Percentiles rank a stretch among this genome's conserved stretches.
Evolutionary conservation across 2,797 vertebrate genomes (phyloP).

Genomic region (Lindbergichthys nudifrons): DNA sequence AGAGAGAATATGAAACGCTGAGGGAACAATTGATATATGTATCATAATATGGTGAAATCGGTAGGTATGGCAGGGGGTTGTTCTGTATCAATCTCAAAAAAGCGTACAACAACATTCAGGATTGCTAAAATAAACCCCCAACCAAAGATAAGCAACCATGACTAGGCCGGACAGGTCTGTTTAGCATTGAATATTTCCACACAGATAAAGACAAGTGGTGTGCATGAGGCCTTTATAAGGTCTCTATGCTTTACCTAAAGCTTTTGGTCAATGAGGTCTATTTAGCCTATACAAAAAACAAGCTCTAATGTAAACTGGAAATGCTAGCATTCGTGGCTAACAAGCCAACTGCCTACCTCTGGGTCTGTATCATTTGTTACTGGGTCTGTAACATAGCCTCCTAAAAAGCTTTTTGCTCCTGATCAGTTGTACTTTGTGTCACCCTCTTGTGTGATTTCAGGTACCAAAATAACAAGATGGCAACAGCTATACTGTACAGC

Average conservation of each 20-base stretch:
- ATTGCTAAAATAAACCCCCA: neutral
- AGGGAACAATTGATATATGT: neutral
- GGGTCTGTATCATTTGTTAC: too few species aligned
- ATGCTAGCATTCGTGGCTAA: neutral
- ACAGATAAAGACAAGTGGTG: neutral
- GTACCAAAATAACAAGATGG: too few species aligned
- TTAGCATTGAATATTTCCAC: neutral
- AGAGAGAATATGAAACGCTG: constrained; percentile 21
- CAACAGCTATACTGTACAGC: too few species aligned
- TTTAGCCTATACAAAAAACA: neutral
- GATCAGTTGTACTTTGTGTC: too few species aligned
- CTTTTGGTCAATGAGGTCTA: neutral
- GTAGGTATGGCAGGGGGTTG: too few species aligned
- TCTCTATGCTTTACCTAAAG: neutral
- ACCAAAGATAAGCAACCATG: neutral
- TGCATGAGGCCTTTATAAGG: neutral
- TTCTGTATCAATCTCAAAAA: too few species aligned
- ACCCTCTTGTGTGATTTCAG: too few species aligned
- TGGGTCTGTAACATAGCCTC: too few species aligned
- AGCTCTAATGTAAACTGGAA: neutral
- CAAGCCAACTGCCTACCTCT: neutral
- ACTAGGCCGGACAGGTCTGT: neutral
- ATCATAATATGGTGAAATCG: too few species aligned
- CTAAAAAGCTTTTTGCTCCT: too few species aligned
- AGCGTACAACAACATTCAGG: neutral